A percentile compares a stretch with the other conserved stretches of the same genome.
phyloP scores from a whole-genome alignment of 2,888 invertebrate species.

The Epistrophe eligans region DNA sequence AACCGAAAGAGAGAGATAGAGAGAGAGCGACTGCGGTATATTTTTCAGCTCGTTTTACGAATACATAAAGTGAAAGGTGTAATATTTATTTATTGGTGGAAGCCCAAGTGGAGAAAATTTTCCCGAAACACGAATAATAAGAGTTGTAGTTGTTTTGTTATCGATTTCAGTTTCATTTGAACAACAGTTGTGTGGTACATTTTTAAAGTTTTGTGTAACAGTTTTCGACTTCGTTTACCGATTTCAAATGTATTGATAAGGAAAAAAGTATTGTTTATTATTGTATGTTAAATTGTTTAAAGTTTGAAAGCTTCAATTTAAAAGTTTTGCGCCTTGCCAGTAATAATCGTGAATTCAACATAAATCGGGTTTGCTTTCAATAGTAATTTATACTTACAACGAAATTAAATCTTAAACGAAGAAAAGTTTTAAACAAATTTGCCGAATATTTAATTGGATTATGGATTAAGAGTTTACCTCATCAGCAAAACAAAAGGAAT shows the following conservation, averaged over 20 bases:
- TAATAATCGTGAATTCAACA: neutral
- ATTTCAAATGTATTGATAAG: neutral
- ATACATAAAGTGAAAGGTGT: constrained; percentile 71
- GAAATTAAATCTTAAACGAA: neutral
- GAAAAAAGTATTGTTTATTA: neutral
- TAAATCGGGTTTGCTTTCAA: neutral
- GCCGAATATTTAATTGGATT: constrained; percentile 43
- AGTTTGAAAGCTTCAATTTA: neutral
- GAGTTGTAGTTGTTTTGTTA: constrained; percentile 23
- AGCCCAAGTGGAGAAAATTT: constrained; percentile 60
- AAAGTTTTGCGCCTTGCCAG: neutral
- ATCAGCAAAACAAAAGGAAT: neutral
- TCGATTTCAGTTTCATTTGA: constrained; percentile 72
- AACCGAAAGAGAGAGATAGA: constrained; percentile 45
- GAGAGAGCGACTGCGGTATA: constrained; percentile 37
- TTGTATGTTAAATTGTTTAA: neutral
- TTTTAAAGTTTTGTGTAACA: constrained; percentile 24
- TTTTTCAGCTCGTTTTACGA: constrained; percentile 27
- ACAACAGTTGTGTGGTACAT: constrained; percentile 16
- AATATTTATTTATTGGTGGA: constrained; percentile 37
- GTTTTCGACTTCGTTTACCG: neutral
- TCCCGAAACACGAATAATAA: constrained; percentile 48
- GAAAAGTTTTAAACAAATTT: neutral
- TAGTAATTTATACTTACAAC: neutral
- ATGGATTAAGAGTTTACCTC: constrained; percentile 61